Conservation (phyloP, 2,113 vertebrate species). For the Macquaria australasica region DNA sequence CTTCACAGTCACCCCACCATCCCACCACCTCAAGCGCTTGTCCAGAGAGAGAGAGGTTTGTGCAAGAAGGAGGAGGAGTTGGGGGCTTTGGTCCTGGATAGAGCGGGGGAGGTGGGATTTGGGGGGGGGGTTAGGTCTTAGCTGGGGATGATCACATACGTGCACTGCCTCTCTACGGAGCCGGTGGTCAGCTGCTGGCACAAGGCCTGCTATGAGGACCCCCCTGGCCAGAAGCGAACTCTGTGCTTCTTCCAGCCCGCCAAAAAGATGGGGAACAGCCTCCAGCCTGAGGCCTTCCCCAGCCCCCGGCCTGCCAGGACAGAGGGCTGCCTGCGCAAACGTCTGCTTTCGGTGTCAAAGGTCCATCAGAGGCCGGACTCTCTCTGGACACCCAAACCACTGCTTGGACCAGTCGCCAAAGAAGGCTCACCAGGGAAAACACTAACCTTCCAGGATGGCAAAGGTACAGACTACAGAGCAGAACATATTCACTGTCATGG, state of each 20-base stretch:
- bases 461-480: slow-evolving; percentile 65
- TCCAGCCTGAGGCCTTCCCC: slow-evolving; percentile 70
- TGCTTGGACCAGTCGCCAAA: slow-evolving; percentile 66
- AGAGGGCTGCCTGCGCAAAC: slow-evolving; percentile 81
- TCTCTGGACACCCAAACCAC: slow-evolving; percentile 88
- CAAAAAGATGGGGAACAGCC: slow-evolving; percentile 87
- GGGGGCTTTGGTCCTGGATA: slow-evolving; percentile 54
- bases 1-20: slow-evolving; percentile 68
- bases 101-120: slow-evolving; percentile 55
- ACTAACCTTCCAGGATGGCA: slow-evolving; percentile 65
- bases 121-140: slow-evolving; percentile 59
- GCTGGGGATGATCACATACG: slow-evolving; percentile 87
- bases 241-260: slow-evolving; percentile 72
- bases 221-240: slow-evolving; percentile 77
- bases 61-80: slow-evolving; percentile 66
- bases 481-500: background rate
- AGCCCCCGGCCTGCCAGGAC: slow-evolving; percentile 46
- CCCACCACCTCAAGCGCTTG: slow-evolving; percentile 65
- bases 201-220: slow-evolving; percentile 85
- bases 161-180: slow-evolving; percentile 85
- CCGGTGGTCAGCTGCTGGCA: slow-evolving; percentile 87
- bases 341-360: slow-evolving; percentile 82
- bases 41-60: slow-evolving; percentile 58
- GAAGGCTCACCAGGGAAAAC: slow-evolving; percentile 54
- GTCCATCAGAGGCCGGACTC: slow-evolving; percentile 84